Evolutionary conservation across 2,797 vertebrate genomes (phyloP).

Genomic region (Fistularia commersonii): DNA sequence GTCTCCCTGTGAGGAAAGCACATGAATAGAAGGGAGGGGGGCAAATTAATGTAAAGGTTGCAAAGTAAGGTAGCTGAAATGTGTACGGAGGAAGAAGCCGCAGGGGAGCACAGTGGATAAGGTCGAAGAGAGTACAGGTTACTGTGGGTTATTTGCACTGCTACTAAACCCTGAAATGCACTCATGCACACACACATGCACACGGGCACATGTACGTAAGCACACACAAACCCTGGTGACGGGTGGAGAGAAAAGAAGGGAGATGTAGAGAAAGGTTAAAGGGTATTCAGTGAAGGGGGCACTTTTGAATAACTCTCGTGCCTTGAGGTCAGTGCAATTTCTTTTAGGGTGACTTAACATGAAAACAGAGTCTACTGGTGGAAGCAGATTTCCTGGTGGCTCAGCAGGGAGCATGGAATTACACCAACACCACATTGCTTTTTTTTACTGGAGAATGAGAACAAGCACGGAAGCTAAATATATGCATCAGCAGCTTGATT

Average conservation of each 20-base stretch:
- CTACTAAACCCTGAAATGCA: constrained; percentile 12
- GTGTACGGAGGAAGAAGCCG: constrained; percentile 28
- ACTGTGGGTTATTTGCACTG: constrained; percentile 43
- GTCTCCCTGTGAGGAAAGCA: constrained; percentile 36
- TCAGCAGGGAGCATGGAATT: neutral
- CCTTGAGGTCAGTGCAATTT: too few species aligned
- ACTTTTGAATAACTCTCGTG: too few species aligned
- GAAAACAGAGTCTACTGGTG: neutral
- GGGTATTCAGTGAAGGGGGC: constrained; percentile 18
- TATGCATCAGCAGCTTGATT: constrained; percentile 26
- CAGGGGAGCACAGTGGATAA: constrained; percentile 23
- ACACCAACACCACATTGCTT: too few species aligned
- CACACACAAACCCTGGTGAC: constrained; percentile 26
- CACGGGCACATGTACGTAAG: neutral
- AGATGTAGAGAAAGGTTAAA: constrained; percentile 31
- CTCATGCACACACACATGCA: constrained; percentile 1
- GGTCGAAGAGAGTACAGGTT: constrained; percentile 32
- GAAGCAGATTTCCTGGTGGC: neutral
- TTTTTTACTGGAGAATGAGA: neutral
- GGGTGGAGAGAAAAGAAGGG: neutral
- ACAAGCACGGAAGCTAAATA: constrained; percentile 16
- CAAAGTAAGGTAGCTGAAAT: constrained; percentile 24
- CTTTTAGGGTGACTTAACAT: neutral
- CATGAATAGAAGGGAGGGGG: constrained; percentile 20
- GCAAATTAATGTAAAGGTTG: neutral